phyloP scores from a whole-genome alignment of 2,113 vertebrate genomes.

The Bothrops jararaca region DNA sequence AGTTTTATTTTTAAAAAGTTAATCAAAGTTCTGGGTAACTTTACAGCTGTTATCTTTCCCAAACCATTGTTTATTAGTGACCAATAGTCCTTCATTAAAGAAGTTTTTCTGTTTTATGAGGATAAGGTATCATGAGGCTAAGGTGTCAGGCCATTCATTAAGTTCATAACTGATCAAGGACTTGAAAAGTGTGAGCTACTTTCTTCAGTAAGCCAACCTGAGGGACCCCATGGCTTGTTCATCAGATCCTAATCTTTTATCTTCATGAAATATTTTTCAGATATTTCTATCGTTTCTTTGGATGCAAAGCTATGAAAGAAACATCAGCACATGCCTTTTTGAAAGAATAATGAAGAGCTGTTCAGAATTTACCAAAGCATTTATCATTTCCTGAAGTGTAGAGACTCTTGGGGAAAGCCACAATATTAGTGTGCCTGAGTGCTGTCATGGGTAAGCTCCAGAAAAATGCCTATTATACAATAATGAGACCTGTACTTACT shows the following conservation, averaged over 20 bases:
- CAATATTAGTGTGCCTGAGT: constrained; percentile 1
- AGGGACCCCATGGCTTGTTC: not conserved
- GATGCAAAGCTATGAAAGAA: not conserved
- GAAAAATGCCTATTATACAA: constrained; percentile 9
- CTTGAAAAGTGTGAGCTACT: not conserved
- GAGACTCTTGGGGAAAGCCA: not conserved
- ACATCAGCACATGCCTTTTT: not conserved
- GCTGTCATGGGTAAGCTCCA: constrained; percentile 7
- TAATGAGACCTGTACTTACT: constrained; percentile 10
- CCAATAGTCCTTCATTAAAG: not conserved
- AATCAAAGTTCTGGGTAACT: not conserved
- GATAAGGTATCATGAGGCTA: not conserved
- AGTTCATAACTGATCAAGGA: not conserved
- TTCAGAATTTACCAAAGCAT: constrained; percentile 11
- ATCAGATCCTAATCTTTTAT: not conserved
- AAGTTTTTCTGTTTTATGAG: not conserved
- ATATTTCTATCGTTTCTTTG: not conserved
- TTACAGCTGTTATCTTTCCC: not conserved
- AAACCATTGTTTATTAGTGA: not conserved
- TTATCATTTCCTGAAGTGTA: constrained; percentile 23
- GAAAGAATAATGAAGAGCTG: constrained; percentile 20
- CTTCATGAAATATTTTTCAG: constrained; percentile 11
- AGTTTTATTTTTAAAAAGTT: not conserved
- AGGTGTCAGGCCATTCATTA: not conserved
- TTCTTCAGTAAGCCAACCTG: not conserved